Evolutionary conservation across 2,113 vertebrate species (phyloP).

Genomic region (Otus sunia): DNA sequence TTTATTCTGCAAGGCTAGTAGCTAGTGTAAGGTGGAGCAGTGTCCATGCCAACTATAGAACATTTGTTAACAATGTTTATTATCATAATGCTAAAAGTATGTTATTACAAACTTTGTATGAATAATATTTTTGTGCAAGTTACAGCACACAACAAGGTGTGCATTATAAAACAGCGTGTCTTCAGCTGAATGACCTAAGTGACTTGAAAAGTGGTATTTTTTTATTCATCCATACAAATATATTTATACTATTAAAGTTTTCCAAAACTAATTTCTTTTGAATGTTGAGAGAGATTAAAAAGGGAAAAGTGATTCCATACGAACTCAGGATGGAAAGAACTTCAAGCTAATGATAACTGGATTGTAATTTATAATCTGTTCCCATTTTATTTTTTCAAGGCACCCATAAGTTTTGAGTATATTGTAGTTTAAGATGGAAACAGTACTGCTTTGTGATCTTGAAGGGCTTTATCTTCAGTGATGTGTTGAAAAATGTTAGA

Average conservation of each 20-base stretch:
- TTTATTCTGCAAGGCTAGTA: constrained; percentile 52
- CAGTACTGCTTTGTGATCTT: neutral
- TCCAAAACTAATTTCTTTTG: constrained; percentile 5
- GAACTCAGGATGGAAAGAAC: neutral
- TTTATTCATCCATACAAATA: constrained; percentile 2
- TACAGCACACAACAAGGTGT: constrained; percentile 63
- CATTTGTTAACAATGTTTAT: constrained; percentile 73
- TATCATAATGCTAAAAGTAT: constrained; percentile 66
- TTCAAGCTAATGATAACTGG: neutral
- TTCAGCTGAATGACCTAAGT: constrained; percentile 9
- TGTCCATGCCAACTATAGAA: constrained; percentile 23
- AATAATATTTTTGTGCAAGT: constrained; percentile 66
- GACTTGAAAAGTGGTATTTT: constrained; percentile 57
- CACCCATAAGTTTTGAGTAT: neutral
- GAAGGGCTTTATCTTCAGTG: neutral
- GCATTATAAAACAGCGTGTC: constrained; percentile 16
- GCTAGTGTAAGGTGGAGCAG: constrained; percentile 1
- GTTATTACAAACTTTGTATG: constrained; percentile 58
- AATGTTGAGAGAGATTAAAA: neutral
- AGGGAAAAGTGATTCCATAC: neutral
- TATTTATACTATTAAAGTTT: constrained; percentile 43
- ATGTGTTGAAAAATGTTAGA: neutral
- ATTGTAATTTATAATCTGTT: neutral
- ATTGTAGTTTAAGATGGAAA: neutral
- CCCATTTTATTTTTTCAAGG: neutral